Percentiles rank a stretch among this genome's conserved stretches.
These are phyloP conservation scores for Seriola aureovittata DNA, from an alignment of 2,113 vertebrate genomes.

Conservation along the genomic window DNA sequence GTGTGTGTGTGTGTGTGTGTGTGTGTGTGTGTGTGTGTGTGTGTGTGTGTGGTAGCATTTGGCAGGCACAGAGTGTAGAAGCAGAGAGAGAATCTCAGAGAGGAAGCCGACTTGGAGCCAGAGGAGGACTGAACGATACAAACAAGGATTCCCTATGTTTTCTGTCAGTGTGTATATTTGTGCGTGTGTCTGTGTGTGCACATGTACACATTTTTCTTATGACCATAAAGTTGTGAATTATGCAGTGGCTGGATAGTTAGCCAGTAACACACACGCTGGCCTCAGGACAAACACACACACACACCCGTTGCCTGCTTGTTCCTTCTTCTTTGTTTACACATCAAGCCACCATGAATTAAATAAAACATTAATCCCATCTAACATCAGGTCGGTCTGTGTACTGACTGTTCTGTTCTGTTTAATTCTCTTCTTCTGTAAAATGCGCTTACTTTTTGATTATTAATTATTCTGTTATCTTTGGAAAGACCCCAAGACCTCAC, in stretches of 20 bases:
- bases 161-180: neutral
- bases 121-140: slow-evolving; percentile 7
- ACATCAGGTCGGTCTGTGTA: neutral
- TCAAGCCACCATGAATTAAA: neutral
- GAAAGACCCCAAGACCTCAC: neutral
- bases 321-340: neutral
- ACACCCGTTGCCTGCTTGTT: neutral
- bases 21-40: slow-evolving; percentile 24
- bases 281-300: neutral
- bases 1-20: slow-evolving; percentile 13
- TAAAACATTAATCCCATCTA: neutral
- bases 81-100: slow-evolving; percentile 20
- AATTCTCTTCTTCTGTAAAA: slow-evolving; percentile 2
- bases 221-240: slow-evolving; percentile 1
- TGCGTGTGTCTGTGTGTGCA: neutral
- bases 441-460: neutral
- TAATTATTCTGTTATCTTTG: slow-evolving; percentile 22
- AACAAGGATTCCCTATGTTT: slow-evolving; percentile 45
- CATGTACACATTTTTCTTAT: neutral
- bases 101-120: slow-evolving; percentile 52
- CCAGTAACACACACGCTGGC: neutral
- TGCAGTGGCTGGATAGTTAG: neutral
- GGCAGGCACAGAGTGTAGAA: slow-evolving; percentile 56
- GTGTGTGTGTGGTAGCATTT: slow-evolving; percentile 39
- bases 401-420: neutral